phyloP scores from a whole-genome alignment of 2,113 vertebrate genomes.

The Pyrgilauda ruficollis region DNA sequence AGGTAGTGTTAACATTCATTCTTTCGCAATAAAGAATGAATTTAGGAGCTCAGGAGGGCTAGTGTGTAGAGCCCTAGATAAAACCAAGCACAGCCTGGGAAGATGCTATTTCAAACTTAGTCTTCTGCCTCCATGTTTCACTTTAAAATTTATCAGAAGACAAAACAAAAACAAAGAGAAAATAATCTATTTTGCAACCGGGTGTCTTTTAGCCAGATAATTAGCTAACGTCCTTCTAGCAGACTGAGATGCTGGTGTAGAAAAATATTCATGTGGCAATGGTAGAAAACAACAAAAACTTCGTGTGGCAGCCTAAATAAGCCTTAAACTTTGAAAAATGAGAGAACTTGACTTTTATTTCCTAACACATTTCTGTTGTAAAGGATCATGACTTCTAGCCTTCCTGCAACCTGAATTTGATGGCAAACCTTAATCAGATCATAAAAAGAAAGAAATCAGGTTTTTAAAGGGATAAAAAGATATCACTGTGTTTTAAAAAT shows the following conservation, averaged over 20 bases:
- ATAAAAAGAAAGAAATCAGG: fast-evolving
- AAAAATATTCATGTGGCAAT: neutral
- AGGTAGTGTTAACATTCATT: constrained; percentile 9
- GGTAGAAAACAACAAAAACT: neutral
- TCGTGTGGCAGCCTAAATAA: neutral
- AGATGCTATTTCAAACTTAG: neutral
- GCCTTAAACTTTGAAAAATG: neutral
- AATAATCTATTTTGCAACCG: neutral
- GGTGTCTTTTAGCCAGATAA: neutral
- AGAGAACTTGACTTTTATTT: neutral
- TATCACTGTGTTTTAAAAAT: neutral
- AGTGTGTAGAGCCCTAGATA: neutral
- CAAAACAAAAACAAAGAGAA: neutral
- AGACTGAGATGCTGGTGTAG: neutral
- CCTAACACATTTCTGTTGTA: neutral
- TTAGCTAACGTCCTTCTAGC: neutral
- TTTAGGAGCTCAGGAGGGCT: neutral
- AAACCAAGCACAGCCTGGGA: neutral
- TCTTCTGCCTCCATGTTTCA: neutral
- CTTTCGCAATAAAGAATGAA: constrained; percentile 16
- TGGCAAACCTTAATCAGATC: neutral
- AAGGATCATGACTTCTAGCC: neutral
- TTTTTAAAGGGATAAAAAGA: neutral
- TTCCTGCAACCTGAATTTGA: neutral
- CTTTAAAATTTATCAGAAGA: neutral